phyloP scores from a whole-genome alignment of 2,113 vertebrate species.

The Corythaixoides concolor region DNA sequence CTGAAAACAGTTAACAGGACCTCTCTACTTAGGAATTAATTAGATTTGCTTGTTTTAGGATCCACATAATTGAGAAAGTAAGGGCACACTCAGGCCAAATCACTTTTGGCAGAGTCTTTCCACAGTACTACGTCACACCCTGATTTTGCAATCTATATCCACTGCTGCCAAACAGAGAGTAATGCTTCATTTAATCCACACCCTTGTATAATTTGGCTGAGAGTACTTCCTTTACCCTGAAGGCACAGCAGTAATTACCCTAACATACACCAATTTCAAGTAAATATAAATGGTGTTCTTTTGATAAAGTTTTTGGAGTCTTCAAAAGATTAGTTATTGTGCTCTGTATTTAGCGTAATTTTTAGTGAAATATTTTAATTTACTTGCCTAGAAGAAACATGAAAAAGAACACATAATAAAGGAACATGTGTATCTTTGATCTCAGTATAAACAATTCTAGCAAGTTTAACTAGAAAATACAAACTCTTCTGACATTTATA shows the following conservation, averaged over 20 bases:
- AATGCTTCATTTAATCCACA: conserved; percentile 72
- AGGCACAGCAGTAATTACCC: conserved; percentile 70
- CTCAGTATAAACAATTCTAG: conserved; percentile 60
- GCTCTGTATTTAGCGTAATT: conserved; percentile 44
- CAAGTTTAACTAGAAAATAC: conserved; percentile 59
- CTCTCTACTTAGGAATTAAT: conserved; percentile 35
- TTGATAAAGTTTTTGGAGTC: conserved; percentile 64
- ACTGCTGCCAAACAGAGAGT: conserved; percentile 59
- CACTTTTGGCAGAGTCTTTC: conserved; percentile 56
- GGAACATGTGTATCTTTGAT: conserved; percentile 61
- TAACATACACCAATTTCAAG: conserved; percentile 65
- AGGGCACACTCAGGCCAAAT: conserved; percentile 53
- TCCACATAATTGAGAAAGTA: conserved; percentile 58
- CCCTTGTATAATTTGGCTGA: conserved; percentile 67
- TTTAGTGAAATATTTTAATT: conserved; percentile 69
- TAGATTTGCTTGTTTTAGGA: conserved; percentile 43
- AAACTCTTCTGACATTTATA: conserved; percentile 58
- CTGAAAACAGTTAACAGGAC: conserved; percentile 43
- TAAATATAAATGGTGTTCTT: conserved; percentile 65
- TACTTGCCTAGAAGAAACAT: conserved; percentile 50
- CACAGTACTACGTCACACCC: conserved; percentile 54
- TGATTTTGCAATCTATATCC: conserved; percentile 61
- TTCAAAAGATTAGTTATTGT: conserved; percentile 66
- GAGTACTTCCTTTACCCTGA: conserved; percentile 63
- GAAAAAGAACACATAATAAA: conserved; percentile 59